phyloP scores from a whole-genome alignment of 2,113 vertebrate genomes.

The Toxotes jaculatrix region DNA sequence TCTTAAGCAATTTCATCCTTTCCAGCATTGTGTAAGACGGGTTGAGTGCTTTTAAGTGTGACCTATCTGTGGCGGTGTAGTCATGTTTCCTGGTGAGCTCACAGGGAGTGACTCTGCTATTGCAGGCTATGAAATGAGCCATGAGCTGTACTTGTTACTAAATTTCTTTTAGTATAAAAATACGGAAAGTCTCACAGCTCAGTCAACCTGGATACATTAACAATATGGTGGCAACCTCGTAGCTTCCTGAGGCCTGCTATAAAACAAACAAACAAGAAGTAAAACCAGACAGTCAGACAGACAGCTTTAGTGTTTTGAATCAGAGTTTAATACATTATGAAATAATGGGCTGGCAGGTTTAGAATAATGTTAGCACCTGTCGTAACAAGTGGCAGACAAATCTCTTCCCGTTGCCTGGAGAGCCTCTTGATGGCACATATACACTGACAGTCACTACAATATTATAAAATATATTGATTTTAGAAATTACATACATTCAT shows the following conservation, averaged over 20 bases:
- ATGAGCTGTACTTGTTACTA: neutral
- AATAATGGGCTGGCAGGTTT: slow-evolving; percentile 6
- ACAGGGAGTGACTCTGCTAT: slow-evolving; percentile 16
- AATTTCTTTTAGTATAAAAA: slow-evolving; percentile 1
- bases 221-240: neutral
- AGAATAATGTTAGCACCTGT: neutral
- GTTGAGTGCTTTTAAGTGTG: neutral
- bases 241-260: neutral
- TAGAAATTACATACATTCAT: neutral
- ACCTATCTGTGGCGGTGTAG: neutral
- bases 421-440: neutral
- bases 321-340: slow-evolving; percentile 23
- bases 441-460: neutral
- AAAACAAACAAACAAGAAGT: neutral
- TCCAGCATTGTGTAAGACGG: slow-evolving; percentile 32
- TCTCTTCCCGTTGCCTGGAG: neutral
- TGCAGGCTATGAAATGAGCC: neutral
- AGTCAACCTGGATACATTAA: neutral
- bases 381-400: neutral
- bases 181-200: neutral
- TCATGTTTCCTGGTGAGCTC: neutral
- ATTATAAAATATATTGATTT: neutral
- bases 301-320: slow-evolving; percentile 6
- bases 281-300: neutral
- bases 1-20: slow-evolving; percentile 1